Evolutionary conservation across 2,113 vertebrate genomes (phyloP), one percentile per base, ranked within the genome.

Genomic region (Anser brachyrhynchus): DNA sequence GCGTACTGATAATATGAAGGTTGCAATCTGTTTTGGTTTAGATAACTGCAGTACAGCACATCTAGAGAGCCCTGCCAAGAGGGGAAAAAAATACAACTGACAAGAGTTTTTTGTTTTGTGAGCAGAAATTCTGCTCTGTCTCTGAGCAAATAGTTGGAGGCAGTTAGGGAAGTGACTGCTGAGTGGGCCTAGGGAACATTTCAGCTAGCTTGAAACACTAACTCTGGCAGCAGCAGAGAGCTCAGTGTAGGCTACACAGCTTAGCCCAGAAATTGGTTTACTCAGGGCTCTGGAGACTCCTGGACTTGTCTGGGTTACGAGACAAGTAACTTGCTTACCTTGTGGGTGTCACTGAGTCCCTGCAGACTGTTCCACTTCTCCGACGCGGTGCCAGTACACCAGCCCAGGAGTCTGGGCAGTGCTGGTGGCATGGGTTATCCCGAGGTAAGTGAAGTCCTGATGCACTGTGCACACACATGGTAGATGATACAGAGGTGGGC

Each of bases 121-220:
- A 87, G 39, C 55, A 69, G 85, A 94, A 90, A 51, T 92, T 93
- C 31, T 28, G 66, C 57, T 88, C 39, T 39, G 49, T 67, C 66
- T 90, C 58, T 91, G 80, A 87, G 78, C 86, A 89, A 83, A 93
- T 65, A 93, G 75, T 79, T 89, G 54, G 67, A 92, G 83, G 69
- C 64, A 77, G 51, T 86, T 92, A 74, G 14, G 46, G 88, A 91
- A 89, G 80, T 52, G 43, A 33, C 80, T 87, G 83, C 70, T 71
- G 55, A 90, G 43, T 13, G 9, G 77, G 61, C 29, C 66, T 51
- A 89, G 72, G 88, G 86, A 57, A 49, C 17, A 22, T 84, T 86
- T 46, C 76, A 84, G 59, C 41, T 87, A 81, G 51, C 52, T 84
- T 90, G 87, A 89, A 90, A 72, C 57, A 84, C 7, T 51, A 81